phyloP scores from a whole-genome alignment of 1,140 invertebrate genomes.

The Drosophila sp. region DNA sequence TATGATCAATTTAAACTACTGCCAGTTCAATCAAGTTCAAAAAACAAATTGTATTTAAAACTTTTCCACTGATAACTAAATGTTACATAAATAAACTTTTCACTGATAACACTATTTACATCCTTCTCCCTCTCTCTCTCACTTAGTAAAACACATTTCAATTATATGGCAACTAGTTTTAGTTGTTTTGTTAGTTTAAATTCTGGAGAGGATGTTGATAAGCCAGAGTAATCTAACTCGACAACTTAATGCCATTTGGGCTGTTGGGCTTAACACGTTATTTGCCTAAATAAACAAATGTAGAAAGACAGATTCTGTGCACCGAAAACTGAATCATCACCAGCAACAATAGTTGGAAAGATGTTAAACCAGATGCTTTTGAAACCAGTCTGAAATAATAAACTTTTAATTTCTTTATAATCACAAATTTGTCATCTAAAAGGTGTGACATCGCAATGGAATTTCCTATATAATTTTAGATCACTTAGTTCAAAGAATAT shows the following conservation, averaged over 20 bases:
- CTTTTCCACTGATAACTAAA: not conserved
- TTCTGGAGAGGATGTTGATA: constrained; percentile 33
- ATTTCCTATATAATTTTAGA: too few species aligned
- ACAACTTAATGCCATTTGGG: constrained; percentile 14
- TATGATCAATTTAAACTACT: constrained; percentile 36
- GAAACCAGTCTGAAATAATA: not conserved
- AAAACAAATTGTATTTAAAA: not conserved
- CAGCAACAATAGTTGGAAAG: not conserved
- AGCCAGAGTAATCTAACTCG: constrained; percentile 22
- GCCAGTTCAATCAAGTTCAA: not conserved
- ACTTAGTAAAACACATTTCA: constrained; percentile 25
- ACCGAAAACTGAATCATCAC: not conserved
- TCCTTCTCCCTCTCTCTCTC: not conserved
- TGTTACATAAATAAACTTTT: constrained; percentile 4
- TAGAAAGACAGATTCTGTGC: not conserved
- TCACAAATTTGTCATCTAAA: too few species aligned
- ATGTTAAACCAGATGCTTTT: not conserved
- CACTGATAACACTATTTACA: constrained; percentile 15
- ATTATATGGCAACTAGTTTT: constrained; percentile 21
- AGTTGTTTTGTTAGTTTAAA: constrained; percentile 2
- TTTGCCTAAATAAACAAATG: constrained; percentile 6
- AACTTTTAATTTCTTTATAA: not conserved
- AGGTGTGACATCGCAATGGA: too few species aligned
- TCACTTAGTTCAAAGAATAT: too few species aligned
- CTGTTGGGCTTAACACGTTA: constrained; percentile 19